phyloP scores from a whole-genome alignment of 2,888 invertebrate species.

The Nezara viridula region DNA sequence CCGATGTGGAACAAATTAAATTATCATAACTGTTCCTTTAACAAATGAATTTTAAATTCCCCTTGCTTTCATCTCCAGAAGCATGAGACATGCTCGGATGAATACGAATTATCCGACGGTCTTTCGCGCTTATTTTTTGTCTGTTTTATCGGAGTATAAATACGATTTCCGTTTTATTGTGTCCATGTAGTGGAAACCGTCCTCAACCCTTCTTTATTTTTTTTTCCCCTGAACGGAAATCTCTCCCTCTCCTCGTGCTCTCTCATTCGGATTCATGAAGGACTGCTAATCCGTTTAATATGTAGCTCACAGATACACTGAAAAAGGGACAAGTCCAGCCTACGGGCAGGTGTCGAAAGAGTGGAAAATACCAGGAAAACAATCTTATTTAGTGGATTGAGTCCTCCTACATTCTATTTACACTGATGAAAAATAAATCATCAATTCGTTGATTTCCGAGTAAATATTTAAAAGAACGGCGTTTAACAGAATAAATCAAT shows the following conservation, averaged over 20 bases:
- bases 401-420: neutral
- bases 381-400: neutral
- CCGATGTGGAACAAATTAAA: slow-evolving; percentile 31
- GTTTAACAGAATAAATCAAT: too few species aligned
- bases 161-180: slow-evolving; percentile 34
- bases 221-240: neutral
- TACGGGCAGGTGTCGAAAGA: neutral
- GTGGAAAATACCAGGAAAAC: neutral
- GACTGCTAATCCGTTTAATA: slow-evolving; percentile 17
- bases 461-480: neutral
- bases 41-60: slow-evolving; percentile 33
- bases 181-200: slow-evolving; percentile 11
- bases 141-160: slow-evolving; percentile 13
- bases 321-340: neutral
- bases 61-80: neutral
- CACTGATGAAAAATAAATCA: neutral
- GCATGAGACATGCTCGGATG: neutral
- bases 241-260: neutral
- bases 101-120: neutral
- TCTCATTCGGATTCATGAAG: slow-evolving; percentile 26
- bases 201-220: slow-evolving; percentile 12
- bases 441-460: neutral
- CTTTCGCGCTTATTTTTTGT: slow-evolving; percentile 23
- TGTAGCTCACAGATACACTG: neutral
- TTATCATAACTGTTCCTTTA: slow-evolving; percentile 35